These are phyloP conservation scores for Galerucella calmariensis DNA, from an alignment of 2,888 invertebrate species.

Conservation along the genomic window DNA sequence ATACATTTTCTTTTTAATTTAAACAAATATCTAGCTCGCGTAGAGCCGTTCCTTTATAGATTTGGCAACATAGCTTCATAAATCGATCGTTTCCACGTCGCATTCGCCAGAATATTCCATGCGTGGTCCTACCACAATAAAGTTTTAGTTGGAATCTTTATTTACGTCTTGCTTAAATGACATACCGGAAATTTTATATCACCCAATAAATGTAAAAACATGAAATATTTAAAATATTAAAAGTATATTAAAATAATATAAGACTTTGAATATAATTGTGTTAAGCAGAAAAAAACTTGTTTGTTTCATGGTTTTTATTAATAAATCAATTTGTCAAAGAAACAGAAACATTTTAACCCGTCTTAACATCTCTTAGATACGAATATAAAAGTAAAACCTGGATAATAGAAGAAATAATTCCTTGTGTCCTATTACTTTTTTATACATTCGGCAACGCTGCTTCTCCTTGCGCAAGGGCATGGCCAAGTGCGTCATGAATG, in stretches of 20 bases:
- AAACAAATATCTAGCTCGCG: neutral
- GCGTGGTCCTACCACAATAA: constrained; percentile 11
- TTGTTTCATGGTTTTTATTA: no score
- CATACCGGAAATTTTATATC: no score
- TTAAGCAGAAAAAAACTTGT: no score
- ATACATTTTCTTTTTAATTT: no score
- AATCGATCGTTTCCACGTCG: constrained; percentile 5
- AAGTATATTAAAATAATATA: no score
- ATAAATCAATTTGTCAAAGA: no score
- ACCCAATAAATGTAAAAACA: no score
- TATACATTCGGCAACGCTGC: constrained; percentile 22
- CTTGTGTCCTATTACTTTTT: neutral
- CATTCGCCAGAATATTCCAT: constrained; percentile 7
- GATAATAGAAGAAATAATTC: neutral
- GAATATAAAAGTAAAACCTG: no score
- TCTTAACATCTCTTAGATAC: no score
- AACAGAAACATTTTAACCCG: no score
- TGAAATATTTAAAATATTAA: no score
- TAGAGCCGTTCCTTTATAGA: neutral
- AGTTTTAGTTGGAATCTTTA: neutral
- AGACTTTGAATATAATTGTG: no score
- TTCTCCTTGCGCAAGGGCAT: constrained; percentile 42
- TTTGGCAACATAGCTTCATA: constrained; percentile 10
- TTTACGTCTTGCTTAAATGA: neutral
- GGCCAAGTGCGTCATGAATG: constrained; percentile 41